Evolutionary conservation across 2,888 invertebrate genomes (phyloP), one percentile per base, ranked within the genome.

Genomic region (Notodonta dromedarius): DNA sequence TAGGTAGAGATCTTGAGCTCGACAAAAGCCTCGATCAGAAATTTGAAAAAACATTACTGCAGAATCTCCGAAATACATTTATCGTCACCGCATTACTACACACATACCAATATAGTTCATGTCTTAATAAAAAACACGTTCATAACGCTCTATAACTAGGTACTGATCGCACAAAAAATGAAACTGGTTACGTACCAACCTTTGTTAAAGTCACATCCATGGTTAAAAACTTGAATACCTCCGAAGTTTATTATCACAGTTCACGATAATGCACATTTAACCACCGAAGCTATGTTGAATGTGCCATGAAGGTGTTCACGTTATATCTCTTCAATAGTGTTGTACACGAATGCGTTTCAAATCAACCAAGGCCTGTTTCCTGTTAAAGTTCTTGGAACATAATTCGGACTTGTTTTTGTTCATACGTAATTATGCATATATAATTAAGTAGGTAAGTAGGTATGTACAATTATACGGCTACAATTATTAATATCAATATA

Each of bases 371-470:
- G 57, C 59, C 54, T 55, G 62, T 70, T 73, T 73, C 71, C 63
- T 74, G 65, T 59, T 76, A 48, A 63, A 62, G 59, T 74, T 66
- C 73, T 67, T 46, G 53, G 65, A 68, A 76, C 39, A n/a, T 60
- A 50, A 14, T 42, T 57, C 12, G 46, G 55, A 53, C 51, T 24
- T 65, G 65, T 72, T 61, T 70, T 66, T 72, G 55, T 39, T 13
- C 50, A 40, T 32, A 51, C 11, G 16, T 56, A 72, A 69, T 72
- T 57, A 50, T 35, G 35, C 9, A 53, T 35, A 53, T 53, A 53
- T 53, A 53, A 53, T 12, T 53, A 50, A 7, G 24, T 50, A 14
- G 9, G 50, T 53, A 50, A 7, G 24, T 50, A 14, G 9, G 50
- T 50, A 50, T 51, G 40, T 40, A 40, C 40, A 24, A 51, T 51